Conservation (phyloP, 1,140 invertebrate genomes). For the Magallana angulata region DNA sequence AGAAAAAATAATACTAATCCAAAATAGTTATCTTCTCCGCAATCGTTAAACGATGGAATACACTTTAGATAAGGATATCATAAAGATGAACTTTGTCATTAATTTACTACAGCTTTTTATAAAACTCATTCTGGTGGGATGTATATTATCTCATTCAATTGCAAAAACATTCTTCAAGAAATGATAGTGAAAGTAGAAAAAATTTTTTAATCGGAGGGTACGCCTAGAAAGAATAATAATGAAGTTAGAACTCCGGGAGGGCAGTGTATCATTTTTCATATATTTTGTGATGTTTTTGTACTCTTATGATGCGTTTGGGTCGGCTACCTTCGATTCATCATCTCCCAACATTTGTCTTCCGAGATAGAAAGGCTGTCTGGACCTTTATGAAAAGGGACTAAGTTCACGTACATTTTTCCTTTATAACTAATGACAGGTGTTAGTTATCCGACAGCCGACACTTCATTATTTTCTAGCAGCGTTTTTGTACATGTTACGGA, state of each 20-base stretch:
- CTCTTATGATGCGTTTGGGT: not conserved
- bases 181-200: not conserved
- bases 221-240: too few species aligned
- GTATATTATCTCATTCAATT: not conserved
- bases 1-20: too few species aligned
- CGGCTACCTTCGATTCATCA: not conserved
- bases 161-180: not conserved
- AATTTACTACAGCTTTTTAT: too few species aligned
- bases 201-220: not conserved
- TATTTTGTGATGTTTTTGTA: not conserved
- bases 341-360: not conserved
- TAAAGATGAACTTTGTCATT: too few species aligned
- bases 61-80: too few species aligned
- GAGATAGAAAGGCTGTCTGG: not conserved
- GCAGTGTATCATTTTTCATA: too few species aligned
- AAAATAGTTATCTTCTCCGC: too few species aligned
- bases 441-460: not conserved
- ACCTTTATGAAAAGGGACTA: not conserved
- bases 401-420: not conserved
- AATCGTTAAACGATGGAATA: too few species aligned
- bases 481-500: not conserved
- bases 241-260: too few species aligned
- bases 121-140: not conserved
- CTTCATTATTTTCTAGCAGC: not conserved
- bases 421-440: not conserved